Evolutionary conservation across 2,797 vertebrate species (phyloP), one percentile per base, ranked within the genome.

Genomic region (Channallabes apus): DNA sequence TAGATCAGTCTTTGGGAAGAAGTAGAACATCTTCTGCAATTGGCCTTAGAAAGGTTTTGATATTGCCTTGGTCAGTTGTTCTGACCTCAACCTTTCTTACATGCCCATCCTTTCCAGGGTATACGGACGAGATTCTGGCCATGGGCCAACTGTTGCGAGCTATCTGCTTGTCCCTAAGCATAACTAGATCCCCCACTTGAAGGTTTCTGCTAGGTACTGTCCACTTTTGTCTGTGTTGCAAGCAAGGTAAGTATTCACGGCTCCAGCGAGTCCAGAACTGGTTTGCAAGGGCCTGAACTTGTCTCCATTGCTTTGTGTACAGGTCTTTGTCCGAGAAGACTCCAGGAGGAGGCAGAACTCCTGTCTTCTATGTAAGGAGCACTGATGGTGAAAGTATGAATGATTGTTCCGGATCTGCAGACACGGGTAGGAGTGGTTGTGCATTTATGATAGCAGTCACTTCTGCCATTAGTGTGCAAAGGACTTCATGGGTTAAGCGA

Each of bases 171-270:
- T 38, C 38, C 38, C 38, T 38, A 6, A 38, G 38, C 5, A 38
- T 79, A 65, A 91, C 56, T 20, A 90, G 2, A n/a, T 89, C 86
- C 20, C 85, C 88, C 3, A 83, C 86, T 76, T 86, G 79, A 68
- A 90, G 83, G 46, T 89, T 88, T 41, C 54, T 76, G 4, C 46
- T 22, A 2, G 65, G n/a, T 15, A 77, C 14, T 6, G 83, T 87
- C 87, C 88, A 91, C 32, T 90, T 91, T 0, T 84, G 80, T 82
- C 85, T 75, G 0, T 77, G 79, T 62, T 88, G 88, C 6, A 90
- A 58, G 4, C 77, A 75, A 20, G 61, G 77, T 65, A 87, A 29
- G 46, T 86, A 88, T 61, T 86, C 84, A 0, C 6, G 6, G 3
- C 87, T 87, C 82, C 84, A 90, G 1, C 62, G 5, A 2, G 29